Base-by-base conservation (phyloP, 1,140 invertebrate species). In the Drosophila suzukii region DNA sequence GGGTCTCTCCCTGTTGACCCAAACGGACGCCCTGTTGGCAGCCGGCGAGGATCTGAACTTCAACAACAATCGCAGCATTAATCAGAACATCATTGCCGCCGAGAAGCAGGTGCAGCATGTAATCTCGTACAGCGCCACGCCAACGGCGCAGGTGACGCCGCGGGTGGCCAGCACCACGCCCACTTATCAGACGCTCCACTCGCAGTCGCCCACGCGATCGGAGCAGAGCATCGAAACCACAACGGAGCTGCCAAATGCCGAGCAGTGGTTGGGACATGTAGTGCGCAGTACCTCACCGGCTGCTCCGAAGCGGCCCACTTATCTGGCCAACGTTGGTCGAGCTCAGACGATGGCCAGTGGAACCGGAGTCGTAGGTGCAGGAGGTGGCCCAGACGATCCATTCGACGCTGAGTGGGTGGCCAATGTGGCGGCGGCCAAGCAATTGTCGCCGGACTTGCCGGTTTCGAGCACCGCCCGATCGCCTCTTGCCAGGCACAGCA, bases 381-480 rank as follows among this genome's bases (percentile, higher is more conserved):
- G 27, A 5, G 92, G 93, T 4, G 71, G 51, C n/a, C 58, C 50
- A 0, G 81, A 77, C 50, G 97, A 98, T 93, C 97, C 97, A 0
- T 97, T 97, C 86, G 96, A 97, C 91, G 96, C 96, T 6, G 97
- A 97, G 82, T 97, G 97, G 97, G 96, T 95, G 2, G 95, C 86
- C 27, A 84, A 83, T 72, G 90, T 92, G 32, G 86, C 90, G 17
- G 88, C 83, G 8, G 81, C 86, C 4, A 91, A 92, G 66, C 80
- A 88, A 61, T 38, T 91, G 47, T 91, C 90, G n/a, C 90, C 90
- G 10, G 86, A 92, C 50, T 47, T 90, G 54, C 92, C 72, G 59
- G 27, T 53, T 51, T 20, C 34, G 11, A 60, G 81, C 83, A 76
- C 59, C 5, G 44, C 73, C 1, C 41, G 73, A 10, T 82, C 75